Evolutionary conservation across 1,140 invertebrate genomes (phyloP).

Genomic region (Drosophila lacertosa): DNA sequence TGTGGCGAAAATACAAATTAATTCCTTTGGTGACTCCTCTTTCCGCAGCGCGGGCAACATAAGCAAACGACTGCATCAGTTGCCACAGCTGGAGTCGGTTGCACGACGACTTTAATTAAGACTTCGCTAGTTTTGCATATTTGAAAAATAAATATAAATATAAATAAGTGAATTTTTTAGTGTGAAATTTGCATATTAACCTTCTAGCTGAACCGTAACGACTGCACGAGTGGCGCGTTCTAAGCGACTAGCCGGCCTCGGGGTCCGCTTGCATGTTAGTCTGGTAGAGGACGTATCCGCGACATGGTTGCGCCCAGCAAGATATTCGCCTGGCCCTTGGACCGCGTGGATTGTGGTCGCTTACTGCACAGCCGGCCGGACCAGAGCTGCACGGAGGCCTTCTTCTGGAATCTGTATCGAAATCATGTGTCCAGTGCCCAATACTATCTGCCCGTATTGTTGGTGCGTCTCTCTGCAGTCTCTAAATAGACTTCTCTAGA

Average conservation of each 20-base stretch:
- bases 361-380: constrained; percentile 48
- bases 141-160: background rate
- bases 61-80: constrained; percentile 16
- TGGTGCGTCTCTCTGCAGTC: constrained; percentile 48
- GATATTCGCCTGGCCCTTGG: constrained; percentile 41
- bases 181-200: constrained; percentile 45
- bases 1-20: background rate
- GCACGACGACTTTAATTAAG: constrained; percentile 2
- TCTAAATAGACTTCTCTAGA: background rate
- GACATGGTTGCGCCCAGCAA: constrained; percentile 63
- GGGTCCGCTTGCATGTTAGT: constrained; percentile 24
- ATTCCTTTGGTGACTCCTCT: background rate
- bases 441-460: constrained; percentile 57
- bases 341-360: constrained; percentile 31
- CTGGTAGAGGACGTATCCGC: background rate
- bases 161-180: background rate
- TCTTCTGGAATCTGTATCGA: constrained; percentile 60
- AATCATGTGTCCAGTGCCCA: constrained; percentile 58
- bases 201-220: constrained; percentile 22
- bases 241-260: too few species aligned
- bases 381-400: constrained; percentile 48
- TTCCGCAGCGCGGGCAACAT: constrained; percentile 35
- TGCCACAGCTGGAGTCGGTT: constrained; percentile 19
- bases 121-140: background rate
- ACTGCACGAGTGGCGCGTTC: background rate